Conservation (phyloP, 2,113 vertebrate species). For the Chitala chitala region DNA sequence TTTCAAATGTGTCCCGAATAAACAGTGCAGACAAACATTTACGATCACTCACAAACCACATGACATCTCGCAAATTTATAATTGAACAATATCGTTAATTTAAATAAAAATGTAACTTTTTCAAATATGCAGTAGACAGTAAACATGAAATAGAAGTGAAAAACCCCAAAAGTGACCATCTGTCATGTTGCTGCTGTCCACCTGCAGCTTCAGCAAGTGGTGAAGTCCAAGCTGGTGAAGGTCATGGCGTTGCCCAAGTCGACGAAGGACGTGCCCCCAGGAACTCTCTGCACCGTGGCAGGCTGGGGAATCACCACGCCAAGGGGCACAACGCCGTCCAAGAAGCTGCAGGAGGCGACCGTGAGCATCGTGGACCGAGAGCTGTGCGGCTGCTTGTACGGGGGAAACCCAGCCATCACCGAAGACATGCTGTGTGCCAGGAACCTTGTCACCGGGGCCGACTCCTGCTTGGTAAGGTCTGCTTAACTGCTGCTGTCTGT, state of each 20-base stretch:
- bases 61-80: too few species aligned
- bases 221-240: slow-evolving; percentile 24
- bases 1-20: too few species aligned
- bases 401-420: slow-evolving; percentile 23
- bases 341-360: slow-evolving; percentile 33
- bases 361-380: slow-evolving; percentile 31
- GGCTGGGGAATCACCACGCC: slow-evolving; percentile 31
- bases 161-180: too few species aligned
- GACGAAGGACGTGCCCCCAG: slow-evolving; percentile 9
- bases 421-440: slow-evolving; percentile 43
- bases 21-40: too few species aligned
- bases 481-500: not conserved
- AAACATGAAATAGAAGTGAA: too few species aligned
- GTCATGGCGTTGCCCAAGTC: slow-evolving; percentile 22
- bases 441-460: slow-evolving; percentile 20
- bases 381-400: slow-evolving; percentile 30
- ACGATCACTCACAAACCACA: too few species aligned
- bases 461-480: slow-evolving; percentile 35
- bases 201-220: slow-evolving; percentile 30
- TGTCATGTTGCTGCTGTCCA: too few species aligned
- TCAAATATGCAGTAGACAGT: too few species aligned
- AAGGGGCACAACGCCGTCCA: accelerated
- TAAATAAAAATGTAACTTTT: too few species aligned
- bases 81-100: too few species aligned
- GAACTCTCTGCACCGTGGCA: slow-evolving; percentile 35